These are phyloP conservation scores for Diachrysia chrysitis DNA, from an alignment of 2,888 invertebrate species.

Conservation along the genomic window DNA sequence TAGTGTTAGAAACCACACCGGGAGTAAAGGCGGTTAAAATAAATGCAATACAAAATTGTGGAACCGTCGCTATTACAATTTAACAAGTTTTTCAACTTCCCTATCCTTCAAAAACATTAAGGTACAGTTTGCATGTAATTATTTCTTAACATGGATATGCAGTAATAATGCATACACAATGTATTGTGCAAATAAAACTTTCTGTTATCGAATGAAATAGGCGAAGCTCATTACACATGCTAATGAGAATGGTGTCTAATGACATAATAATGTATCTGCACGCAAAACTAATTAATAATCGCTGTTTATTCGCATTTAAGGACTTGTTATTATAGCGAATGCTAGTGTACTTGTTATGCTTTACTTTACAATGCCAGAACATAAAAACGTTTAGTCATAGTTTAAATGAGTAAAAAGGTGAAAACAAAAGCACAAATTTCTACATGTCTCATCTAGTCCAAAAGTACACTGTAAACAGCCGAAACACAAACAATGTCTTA, in stretches of 20 bases:
- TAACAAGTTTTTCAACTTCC: neutral
- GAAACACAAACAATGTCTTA: neutral
- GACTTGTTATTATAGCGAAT: neutral
- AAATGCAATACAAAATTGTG: neutral
- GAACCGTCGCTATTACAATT: neutral
- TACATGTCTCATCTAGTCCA: too few relatives aligned
- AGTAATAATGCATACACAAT: conserved; percentile 12
- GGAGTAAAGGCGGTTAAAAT: neutral
- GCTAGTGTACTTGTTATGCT: neutral
- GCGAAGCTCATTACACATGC: conserved; percentile 31
- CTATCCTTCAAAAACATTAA: neutral
- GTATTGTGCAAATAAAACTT: conserved; percentile 23
- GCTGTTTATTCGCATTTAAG: neutral
- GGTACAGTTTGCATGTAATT: conserved; percentile 8
- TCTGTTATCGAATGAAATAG: conserved; percentile 20
- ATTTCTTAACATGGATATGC: conserved; percentile 16
- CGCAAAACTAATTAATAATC: conserved; percentile 5
- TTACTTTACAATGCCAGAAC: neutral
- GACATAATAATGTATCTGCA: conserved; percentile 11
- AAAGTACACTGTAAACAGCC: neutral
- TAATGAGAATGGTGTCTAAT: conserved; percentile 25
- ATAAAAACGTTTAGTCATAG: neutral
- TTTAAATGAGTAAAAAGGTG: too few relatives aligned
- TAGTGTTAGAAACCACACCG: conserved; percentile 19
- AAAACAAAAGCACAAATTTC: too few relatives aligned